Evolutionary conservation across 1,140 invertebrate genomes (phyloP).

Genomic region (Drosophila sulfurigaster): DNA sequence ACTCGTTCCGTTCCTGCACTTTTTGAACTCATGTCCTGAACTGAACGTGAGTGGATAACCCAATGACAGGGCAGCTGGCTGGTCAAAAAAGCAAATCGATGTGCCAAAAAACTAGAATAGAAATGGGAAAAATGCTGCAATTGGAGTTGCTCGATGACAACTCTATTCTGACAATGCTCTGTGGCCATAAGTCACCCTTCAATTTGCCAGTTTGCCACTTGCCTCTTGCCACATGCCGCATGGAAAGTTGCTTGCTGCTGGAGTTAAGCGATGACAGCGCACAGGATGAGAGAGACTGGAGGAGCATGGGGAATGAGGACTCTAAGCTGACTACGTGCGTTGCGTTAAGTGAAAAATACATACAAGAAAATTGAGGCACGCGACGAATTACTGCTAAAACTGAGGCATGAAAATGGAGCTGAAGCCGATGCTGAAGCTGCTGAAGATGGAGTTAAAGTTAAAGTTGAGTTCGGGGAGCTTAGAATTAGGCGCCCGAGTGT

Average conservation of each 20-base stretch:
- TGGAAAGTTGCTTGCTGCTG: slow-evolving; percentile 30
- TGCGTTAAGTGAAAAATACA: slow-evolving; percentile 70
- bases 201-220: slow-evolving; percentile 46
- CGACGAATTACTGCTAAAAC: slow-evolving; percentile 51
- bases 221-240: neutral
- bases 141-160: slow-evolving; percentile 61
- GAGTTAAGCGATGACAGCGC: slow-evolving; percentile 69
- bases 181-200: slow-evolving; percentile 79
- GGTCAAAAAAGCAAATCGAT: slow-evolving; percentile 26
- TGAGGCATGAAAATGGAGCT: slow-evolving; percentile 17
- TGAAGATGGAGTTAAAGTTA: neutral
- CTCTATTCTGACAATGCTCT: slow-evolving; percentile 51
- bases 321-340: slow-evolving; percentile 68
- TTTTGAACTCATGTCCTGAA: neutral
- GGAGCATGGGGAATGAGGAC: slow-evolving; percentile 3
- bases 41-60: slow-evolving; percentile 47
- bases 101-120: neutral
- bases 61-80: slow-evolving; percentile 46
- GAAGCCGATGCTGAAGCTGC: neutral
- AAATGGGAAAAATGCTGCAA: slow-evolving; percentile 15
- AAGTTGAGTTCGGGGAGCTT: slow-evolving; percentile 4
- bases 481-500: slow-evolving; percentile 55
- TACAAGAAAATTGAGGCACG: slow-evolving; percentile 66
- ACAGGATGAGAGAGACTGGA: slow-evolving; percentile 33
- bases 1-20: neutral